Conservation (phyloP, 2,113 vertebrate genomes). For the Catagonus wagneri region DNA sequence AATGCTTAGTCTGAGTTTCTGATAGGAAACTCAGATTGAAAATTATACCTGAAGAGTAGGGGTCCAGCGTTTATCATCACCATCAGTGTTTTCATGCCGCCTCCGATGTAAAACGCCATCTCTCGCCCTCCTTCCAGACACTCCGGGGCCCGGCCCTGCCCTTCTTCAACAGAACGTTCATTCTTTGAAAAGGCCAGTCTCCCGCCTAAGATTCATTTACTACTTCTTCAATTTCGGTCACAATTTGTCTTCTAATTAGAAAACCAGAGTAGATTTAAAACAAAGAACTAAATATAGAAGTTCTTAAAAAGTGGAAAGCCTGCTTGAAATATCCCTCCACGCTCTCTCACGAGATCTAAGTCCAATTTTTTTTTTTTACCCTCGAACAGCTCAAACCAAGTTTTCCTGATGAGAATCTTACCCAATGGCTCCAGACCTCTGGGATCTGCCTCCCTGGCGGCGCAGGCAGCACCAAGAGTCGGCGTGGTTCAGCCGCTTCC, state of each 20-base stretch:
- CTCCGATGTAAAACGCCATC: neutral
- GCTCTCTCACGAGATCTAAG: neutral
- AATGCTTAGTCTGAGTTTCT: neutral
- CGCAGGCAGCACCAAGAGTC: neutral
- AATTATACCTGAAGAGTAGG: neutral
- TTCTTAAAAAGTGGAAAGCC: neutral
- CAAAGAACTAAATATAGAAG: neutral
- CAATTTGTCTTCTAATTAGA: neutral
- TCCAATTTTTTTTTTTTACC: neutral
- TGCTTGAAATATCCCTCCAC: neutral
- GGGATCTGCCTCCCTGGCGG: neutral
- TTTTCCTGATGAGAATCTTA: no score
- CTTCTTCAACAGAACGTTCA: neutral
- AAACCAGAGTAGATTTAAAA: neutral
- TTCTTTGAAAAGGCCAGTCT: neutral
- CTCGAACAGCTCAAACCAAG: neutral
- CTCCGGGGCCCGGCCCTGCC: no score
- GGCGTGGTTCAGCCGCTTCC: fast-evolving
- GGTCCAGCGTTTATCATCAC: neutral
- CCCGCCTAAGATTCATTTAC: neutral
- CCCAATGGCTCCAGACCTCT: neutral
- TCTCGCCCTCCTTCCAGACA: no score
- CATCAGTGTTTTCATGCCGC: neutral
- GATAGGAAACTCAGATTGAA: neutral
- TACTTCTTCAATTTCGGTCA: neutral